Base-by-base conservation (phyloP, 2,888 invertebrate species). In the Atethmia centrago region DNA sequence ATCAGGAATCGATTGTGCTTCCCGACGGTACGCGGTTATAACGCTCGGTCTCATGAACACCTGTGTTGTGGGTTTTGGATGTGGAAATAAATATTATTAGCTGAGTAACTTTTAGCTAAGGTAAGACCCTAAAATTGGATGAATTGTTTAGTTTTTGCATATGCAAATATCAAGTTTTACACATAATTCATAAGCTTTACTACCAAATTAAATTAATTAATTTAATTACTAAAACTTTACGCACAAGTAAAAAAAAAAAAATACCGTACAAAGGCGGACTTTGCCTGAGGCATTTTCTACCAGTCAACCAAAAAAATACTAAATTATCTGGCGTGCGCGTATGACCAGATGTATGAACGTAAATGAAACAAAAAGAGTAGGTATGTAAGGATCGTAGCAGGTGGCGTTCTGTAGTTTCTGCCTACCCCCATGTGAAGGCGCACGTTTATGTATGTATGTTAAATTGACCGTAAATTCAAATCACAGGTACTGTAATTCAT, bases 1-100 rank as follows among this genome's bases (percentile, higher is more conserved):
- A 85, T 85, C 87, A 84, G 84, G 84, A 83, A 86, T 86, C 87
- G 86, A 79, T 87, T 78, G 85, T 71, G 68, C 63, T 75, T 78
- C 77, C 79, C 77, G 62, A 59, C 66, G 85, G 74, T 64, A 62
- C 53, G 62, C 66, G 69, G 87, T 79, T 77, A 77, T 85, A 64
- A 47, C 67, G 55, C 19, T 68, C 71, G 51, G 25, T 68, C 55
- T 61, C 73, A 53, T 71, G 61, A 68, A 62, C 67, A 63, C 53
- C 47, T 61, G 47, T 59, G 21, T 58, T 64, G 51, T 59, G 36
- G 16, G 16, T 49, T 55, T 31, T 40, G n/a, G 31, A 28, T 25
- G 25, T 40, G 25, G 21, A 65, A 51, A 56, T 68, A 64, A 64
- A 77, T 40, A 64, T 51, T 63, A 36, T 19, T 36, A 63, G 21